Evolutionary conservation across 2,888 invertebrate genomes (phyloP), one percentile per base, ranked within the genome.

Genomic region (Phrixothrix hirtus): DNA sequence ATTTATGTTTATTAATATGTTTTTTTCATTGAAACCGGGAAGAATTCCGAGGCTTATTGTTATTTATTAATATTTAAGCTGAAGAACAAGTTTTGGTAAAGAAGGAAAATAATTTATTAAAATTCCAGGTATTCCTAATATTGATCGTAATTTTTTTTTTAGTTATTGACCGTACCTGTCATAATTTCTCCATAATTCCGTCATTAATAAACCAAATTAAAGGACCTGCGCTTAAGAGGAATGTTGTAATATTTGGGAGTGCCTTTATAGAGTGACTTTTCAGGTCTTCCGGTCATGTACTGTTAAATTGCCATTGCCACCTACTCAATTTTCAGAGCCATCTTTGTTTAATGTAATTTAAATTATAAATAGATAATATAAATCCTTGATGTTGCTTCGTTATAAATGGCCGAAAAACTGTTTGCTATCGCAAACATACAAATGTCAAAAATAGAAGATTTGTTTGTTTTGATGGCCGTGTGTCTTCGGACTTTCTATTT

Each of bases 171-270:
- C 14, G 26, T 25, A 17, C 16, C 14, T 38, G 38, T 31, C 38
- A 47, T 35, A 47, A 37, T 47, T 47, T 47, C 37, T 34, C 39
- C 38, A 39, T 45, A 45, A 51, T 35, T 27, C 31, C 30, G 35
- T 36, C 51, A 45, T 45, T 51, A 51, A 45, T 51, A 51, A 47
- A 42, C 35, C 21, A 51, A 51, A 45, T 37, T 39, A 42, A 17
- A 30, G 34, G 30, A 46, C 30, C 29, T 52, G 36, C 41, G 42
- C 35, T 16, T 34, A 37, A 37, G 29, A 43, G 53, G 53, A 54
- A 54, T 54, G 53, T 37, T 21, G 53, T 48, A 44, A 54, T 54
- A 54, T 54, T 54, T 54, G 48, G 53, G 53, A 43, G 53, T 44
- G 47, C 44, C 53, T 54, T 35, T 43, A 54, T 54, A 48, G 44